Conservation (phyloP, 2,888 invertebrate species). For the Heteromurus nitidus region DNA sequence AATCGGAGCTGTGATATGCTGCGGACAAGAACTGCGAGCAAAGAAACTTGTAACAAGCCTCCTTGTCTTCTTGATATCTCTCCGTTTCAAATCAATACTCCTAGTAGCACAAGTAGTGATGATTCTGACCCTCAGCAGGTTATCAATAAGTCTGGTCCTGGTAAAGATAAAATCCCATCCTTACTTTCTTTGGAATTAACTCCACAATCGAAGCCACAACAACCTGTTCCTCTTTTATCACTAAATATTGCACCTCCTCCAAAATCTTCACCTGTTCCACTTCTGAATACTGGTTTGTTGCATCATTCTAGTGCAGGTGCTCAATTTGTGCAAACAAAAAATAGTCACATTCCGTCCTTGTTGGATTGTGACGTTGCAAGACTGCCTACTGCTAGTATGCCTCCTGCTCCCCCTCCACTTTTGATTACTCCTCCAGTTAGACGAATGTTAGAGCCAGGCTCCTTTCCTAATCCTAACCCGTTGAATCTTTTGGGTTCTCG, state of each 20-base stretch:
- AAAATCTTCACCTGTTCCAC: slow-evolving; percentile 28
- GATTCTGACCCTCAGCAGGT: slow-evolving; percentile 25
- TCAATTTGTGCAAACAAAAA: slow-evolving; percentile 54
- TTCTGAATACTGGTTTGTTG: slow-evolving; percentile 30
- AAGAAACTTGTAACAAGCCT: slow-evolving; percentile 40
- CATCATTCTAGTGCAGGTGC: slow-evolving; percentile 16
- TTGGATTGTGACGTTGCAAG: slow-evolving; percentile 50
- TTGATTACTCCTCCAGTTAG: slow-evolving; percentile 39
- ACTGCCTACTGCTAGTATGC: not conserved
- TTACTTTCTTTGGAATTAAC: slow-evolving; percentile 48
- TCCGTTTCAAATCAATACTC: slow-evolving; percentile 62
- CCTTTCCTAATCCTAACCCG: slow-evolving; percentile 24
- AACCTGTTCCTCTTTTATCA: slow-evolving; percentile 47
- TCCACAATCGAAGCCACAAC: slow-evolving; percentile 35
- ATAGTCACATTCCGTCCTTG: slow-evolving; percentile 53
- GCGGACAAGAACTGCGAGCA: slow-evolving; percentile 46
- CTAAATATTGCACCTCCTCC: slow-evolving; percentile 40
- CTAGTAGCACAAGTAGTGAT: slow-evolving; percentile 18
- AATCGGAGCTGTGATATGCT: slow-evolving; percentile 52
- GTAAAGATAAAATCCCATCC: slow-evolving; percentile 51
- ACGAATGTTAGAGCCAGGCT: slow-evolving; percentile 47
- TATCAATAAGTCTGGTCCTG: slow-evolving; percentile 24
- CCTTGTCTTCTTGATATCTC: slow-evolving; percentile 59
- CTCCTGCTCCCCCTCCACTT: slow-evolving; percentile 23
- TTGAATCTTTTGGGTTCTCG: not conserved